Evolutionary conservation across 2,888 invertebrate species (phyloP).

Genomic region (Girardia tigrina): DNA sequence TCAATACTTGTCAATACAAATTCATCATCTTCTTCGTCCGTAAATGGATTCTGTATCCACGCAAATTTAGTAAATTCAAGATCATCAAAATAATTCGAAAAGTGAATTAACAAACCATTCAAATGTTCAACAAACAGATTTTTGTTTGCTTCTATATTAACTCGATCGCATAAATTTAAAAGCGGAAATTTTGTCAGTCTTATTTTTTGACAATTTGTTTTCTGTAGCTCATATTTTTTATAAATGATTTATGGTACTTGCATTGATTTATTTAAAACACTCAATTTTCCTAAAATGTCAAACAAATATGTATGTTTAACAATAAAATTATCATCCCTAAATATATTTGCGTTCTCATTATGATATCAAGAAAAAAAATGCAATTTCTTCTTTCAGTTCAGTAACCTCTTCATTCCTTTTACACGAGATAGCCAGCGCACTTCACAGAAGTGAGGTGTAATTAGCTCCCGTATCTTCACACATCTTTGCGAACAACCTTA

Average conservation of each 20-base stretch:
- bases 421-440: conserved; percentile 19
- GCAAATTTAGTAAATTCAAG: no score
- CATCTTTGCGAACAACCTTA: conserved; percentile 18
- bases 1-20: no score
- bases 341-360: background rate
- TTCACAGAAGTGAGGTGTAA: conserved; percentile 23
- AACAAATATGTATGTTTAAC: background rate
- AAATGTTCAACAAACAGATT: no score
- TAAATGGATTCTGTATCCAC: no score
- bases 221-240: background rate
- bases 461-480: background rate
- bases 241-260: background rate
- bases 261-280: background rate
- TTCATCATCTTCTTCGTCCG: no score
- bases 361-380: background rate
- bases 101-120: no score
- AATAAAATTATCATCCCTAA: background rate
- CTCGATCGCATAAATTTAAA: no score
- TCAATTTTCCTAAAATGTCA: background rate
- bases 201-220: background rate
- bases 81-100: no score
- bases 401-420: background rate
- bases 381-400: background rate
- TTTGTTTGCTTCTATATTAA: no score
- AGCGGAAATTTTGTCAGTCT: no score